Base-by-base conservation (phyloP, 1,140 invertebrate genomes). In the Ips nitidus region DNA sequence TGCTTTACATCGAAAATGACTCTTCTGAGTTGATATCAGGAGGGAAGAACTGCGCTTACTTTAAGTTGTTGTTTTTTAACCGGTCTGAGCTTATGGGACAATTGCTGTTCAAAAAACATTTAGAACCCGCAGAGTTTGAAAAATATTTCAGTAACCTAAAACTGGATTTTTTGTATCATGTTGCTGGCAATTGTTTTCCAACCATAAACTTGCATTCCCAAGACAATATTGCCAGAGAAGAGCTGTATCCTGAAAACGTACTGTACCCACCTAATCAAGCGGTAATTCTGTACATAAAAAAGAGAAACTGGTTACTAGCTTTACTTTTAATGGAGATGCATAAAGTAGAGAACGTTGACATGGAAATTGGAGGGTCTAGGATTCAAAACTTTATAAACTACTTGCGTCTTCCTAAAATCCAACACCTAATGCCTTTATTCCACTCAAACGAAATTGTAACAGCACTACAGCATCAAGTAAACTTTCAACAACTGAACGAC, bases 151-250 rank as follows among this genome's bases (percentile, higher is more conserved):
- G 77, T 2, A 84, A 82, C 50, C 74, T 88, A 2, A 84, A 85
- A 76, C 76, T 87, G 37, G 87, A 87, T 80, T 80, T 87, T 50
- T 80, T 87, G 1, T 83, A 87, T 72, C 84, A 84, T 36, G 83
- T 87, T 8, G 81, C 85, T 4, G 74, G 82, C 1, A 86, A 84
- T 72, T 85, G 82, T 60, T 87, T 85, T 66, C 85, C 86, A 1
- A 83, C 82, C 58, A 74, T 87, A 45, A 76, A 76, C 57, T 38
- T 80, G 7, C 71, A 76, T 40, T 39, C 71, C 0, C 69, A 77
- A 61, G 71, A 76, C 59, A 69, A 74, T 56, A 55, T 76, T 36
- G 50, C 71, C 40, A 71, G 75, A 39, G 75, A 70, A 6, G 57
- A 73, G 41, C 43, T 73, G 43, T 72, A 68, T 42, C 75, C 69